phyloP scores from a whole-genome alignment of 2,113 vertebrate species.

The Megaceryle maxima region DNA sequence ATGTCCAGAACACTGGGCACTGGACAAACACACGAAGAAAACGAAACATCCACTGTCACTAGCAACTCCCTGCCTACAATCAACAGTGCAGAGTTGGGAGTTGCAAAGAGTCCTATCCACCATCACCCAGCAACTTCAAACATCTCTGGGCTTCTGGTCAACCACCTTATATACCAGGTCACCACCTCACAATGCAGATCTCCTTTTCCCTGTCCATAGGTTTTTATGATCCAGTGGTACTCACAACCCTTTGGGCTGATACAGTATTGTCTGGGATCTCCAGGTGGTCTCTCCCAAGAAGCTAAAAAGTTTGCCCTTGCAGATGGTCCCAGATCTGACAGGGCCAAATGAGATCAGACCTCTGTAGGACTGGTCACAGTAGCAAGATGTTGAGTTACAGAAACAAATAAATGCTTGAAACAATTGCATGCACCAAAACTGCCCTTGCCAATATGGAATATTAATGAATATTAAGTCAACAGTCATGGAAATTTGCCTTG shows the following conservation, averaged over 20 bases:
- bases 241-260: background rate
- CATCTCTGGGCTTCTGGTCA: background rate
- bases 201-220: background rate
- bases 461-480: background rate
- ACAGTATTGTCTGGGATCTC: background rate
- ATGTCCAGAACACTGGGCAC: background rate
- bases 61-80: background rate
- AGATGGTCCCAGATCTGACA: background rate
- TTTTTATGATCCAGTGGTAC: background rate
- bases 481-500: background rate
- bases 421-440: background rate
- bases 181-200: accelerated
- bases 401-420: background rate
- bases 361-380: background rate
- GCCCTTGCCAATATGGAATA: background rate
- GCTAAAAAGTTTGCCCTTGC: background rate
- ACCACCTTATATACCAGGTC: background rate
- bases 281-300: background rate
- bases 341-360: background rate
- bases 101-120: background rate
- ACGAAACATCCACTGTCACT: background rate
- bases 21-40: background rate
- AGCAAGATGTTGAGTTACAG: background rate
- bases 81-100: background rate
- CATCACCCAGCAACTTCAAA: background rate